phyloP scores from a whole-genome alignment of 2,797 vertebrate genomes.

The Peromyscus melanophrys region DNA sequence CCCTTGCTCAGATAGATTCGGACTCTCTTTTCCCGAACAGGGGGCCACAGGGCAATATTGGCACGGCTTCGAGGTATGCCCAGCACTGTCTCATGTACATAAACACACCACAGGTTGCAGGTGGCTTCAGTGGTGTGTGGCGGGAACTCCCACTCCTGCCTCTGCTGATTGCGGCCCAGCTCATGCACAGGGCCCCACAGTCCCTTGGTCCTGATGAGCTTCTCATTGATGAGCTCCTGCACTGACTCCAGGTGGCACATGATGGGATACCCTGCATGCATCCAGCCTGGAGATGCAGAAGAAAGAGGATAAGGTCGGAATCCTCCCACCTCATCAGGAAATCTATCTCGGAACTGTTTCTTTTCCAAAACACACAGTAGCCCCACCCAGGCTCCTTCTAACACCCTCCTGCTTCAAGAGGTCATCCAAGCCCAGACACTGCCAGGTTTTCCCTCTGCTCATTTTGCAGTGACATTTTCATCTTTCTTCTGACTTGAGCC shows the following conservation, averaged over 20 bases:
- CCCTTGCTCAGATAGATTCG: conserved; percentile 81
- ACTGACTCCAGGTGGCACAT: conserved; percentile 77
- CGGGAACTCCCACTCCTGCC: conserved; percentile 81
- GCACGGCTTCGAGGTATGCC: conserved; percentile 79
- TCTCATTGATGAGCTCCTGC: conserved; percentile 75
- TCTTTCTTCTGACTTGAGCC: neutral
- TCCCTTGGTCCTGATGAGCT: conserved; percentile 79
- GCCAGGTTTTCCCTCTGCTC: neutral
- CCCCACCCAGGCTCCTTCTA: neutral
- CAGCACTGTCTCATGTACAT: conserved; percentile 82
- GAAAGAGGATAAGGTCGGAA: neutral
- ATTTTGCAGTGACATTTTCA: neutral
- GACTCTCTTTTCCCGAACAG: conserved; percentile 78
- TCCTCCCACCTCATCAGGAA: accelerated
- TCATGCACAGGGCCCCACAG: conserved; percentile 84
- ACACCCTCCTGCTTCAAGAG: neutral
- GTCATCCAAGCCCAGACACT: neutral
- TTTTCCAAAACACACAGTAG: neutral
- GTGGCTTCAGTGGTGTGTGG: conserved; percentile 82
- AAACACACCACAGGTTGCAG: conserved; percentile 87
- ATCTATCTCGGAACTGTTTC: neutral
- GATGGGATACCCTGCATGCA: conserved; percentile 86
- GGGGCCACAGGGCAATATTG: conserved; percentile 72
- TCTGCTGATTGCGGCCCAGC: conserved; percentile 86
- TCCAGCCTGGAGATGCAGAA: conserved; percentile 76